Conservation (phyloP, 2,797 vertebrate genomes). For the Scolopax rusticola region DNA sequence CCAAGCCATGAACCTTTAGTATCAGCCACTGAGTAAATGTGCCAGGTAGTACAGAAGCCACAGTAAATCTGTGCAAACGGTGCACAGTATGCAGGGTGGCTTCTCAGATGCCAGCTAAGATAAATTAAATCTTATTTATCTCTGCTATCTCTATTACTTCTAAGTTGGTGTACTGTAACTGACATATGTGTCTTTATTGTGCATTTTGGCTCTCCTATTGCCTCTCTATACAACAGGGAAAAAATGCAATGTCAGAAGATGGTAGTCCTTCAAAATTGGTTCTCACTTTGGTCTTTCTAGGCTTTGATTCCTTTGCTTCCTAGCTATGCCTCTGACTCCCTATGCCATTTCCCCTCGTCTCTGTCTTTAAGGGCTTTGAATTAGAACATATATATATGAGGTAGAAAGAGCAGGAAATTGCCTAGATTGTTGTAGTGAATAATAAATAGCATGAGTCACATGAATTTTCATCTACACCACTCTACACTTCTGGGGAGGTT, state of each 20-base stretch:
- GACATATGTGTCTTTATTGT: neutral
- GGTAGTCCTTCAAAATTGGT: neutral
- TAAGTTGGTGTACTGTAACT: neutral
- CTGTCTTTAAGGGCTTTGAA: neutral
- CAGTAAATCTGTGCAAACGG: constrained; percentile 33
- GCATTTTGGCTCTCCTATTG: neutral
- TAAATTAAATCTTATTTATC: neutral
- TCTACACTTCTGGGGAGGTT: neutral
- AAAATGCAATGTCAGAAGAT: neutral
- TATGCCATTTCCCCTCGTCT: neutral
- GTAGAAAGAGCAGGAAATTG: neutral
- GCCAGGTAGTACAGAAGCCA: neutral
- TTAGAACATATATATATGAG: neutral
- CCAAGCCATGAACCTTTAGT: constrained; percentile 41
- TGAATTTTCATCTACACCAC: neutral
- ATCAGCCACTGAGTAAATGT: neutral
- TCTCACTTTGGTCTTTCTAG: neutral
- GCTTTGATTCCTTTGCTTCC: neutral
- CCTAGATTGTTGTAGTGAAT: neutral
- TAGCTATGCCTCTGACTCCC: neutral
- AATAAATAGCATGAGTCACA: neutral
- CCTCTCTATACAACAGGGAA: neutral
- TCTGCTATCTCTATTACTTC: neutral
- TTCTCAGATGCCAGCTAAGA: neutral
- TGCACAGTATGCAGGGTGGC: neutral